These are phyloP conservation scores for Coracias cyanogaster DNA, from an alignment of 2,797 vertebrate species.

Conservation along the genomic window DNA sequence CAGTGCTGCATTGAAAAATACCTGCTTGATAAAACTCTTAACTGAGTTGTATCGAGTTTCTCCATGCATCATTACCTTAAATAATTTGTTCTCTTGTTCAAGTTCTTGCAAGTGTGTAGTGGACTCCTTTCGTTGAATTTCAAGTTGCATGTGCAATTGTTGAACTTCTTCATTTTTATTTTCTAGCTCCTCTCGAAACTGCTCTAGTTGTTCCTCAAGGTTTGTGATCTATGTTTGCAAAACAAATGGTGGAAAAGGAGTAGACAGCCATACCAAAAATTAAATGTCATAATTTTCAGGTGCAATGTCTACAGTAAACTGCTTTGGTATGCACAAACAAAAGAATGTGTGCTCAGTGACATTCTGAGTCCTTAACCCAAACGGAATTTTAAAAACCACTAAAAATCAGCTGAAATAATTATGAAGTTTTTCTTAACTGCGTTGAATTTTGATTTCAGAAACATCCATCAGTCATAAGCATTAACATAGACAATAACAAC, in stretches of 20 bases:
- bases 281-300: background rate
- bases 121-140: constrained; percentile 95
- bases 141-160: constrained; percentile 97
- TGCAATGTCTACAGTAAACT: background rate
- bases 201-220: constrained; percentile 97
- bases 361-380: background rate
- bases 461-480: background rate
- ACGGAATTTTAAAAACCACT: background rate
- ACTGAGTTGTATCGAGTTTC: too few relatives aligned
- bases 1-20: too few relatives aligned
- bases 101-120: constrained; percentile 89
- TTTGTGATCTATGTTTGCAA: constrained; percentile 87
- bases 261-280: background rate
- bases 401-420: background rate
- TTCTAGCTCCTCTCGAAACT: constrained; percentile 97
- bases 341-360: background rate
- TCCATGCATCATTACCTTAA: constrained; percentile 80
- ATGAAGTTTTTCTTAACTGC: background rate
- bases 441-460: constrained; percentile 1
- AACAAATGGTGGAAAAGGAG: constrained; percentile 14
- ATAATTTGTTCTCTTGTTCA: constrained; percentile 87
- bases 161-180: constrained; percentile 99
- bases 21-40: too few relatives aligned
- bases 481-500: background rate
- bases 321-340: background rate